Evolutionary conservation across 2,113 vertebrate species (phyloP).

Genomic region (Psephotus haematonotus): DNA sequence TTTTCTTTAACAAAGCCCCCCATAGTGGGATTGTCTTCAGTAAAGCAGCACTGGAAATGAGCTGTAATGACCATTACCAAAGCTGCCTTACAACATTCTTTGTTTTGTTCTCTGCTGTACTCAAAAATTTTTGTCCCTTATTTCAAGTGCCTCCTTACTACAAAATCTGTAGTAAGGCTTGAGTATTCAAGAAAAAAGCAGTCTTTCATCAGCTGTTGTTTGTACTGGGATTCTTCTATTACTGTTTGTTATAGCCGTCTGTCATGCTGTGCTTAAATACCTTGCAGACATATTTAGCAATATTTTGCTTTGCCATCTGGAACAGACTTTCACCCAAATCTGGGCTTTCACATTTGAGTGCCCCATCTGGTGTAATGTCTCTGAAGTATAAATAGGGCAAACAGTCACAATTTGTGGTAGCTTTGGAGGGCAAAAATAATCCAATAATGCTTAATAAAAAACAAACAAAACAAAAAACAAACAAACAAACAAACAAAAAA

Average conservation of each 20-base stretch:
- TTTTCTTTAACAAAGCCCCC: background rate
- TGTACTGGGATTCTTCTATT: background rate
- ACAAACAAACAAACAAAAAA: too few relatives aligned
- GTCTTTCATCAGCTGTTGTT: constrained; percentile 25
- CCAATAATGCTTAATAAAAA: background rate
- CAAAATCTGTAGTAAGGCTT: background rate
- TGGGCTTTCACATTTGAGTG: background rate
- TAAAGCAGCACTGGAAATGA: background rate
- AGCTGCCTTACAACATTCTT: background rate
- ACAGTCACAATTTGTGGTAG: background rate
- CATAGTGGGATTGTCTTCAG: too few relatives aligned
- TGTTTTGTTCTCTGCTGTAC: background rate
- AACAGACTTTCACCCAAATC: background rate
- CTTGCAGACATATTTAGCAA: constrained; percentile 30
- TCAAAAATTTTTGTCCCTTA: background rate
- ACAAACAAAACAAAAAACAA: background rate
- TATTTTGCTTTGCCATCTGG: constrained; percentile 39
- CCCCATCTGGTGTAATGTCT: constrained; percentile 7
- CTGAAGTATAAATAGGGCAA: background rate
- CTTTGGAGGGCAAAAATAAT: background rate
- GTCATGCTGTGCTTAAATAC: constrained; percentile 14
- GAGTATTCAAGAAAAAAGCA: background rate
- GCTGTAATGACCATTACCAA: background rate
- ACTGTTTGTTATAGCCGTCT: constrained; percentile 18
- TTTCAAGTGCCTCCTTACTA: background rate